Percentiles rank a stretch among this genome's conserved stretches.
phyloP scores from a whole-genome alignment of 2,888 invertebrate species.

The Lacanobia oleracea region DNA sequence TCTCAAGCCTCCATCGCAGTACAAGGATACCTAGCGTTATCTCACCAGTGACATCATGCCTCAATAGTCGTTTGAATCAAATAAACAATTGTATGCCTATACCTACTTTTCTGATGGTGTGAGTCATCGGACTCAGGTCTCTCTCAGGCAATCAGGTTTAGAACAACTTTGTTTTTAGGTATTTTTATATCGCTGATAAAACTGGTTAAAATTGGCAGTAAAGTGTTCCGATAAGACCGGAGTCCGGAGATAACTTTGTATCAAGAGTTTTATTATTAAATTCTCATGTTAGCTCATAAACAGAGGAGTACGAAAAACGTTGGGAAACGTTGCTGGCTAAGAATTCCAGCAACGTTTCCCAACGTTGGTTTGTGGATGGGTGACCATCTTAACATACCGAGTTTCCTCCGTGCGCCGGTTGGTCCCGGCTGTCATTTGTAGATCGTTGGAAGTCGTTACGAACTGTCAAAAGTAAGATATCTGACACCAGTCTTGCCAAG shows the following conservation, averaged over 20 bases:
- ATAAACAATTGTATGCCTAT: constrained; percentile 36
- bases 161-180: constrained; percentile 23
- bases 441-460: no score
- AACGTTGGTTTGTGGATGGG: no score
- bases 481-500: no score
- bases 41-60: constrained; percentile 45
- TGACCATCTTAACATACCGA: no score
- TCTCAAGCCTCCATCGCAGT: not conserved
- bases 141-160: constrained; percentile 27
- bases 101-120: constrained; percentile 28
- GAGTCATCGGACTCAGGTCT: constrained; percentile 31
- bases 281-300: not conserved
- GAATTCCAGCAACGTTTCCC: no score
- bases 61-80: constrained; percentile 26
- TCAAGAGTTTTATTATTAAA: not conserved
- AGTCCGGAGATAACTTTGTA: constrained; percentile 12
- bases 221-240: constrained; percentile 4
- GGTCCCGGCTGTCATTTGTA: no score
- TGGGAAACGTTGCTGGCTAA: no score
- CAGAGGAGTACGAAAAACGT: no score
- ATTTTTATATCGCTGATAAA: constrained; percentile 35
- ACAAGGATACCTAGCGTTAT: constrained; percentile 13
- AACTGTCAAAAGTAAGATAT: no score
- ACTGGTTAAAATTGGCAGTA: constrained; percentile 8
- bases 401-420: no score